phyloP scores from a whole-genome alignment of 2,888 invertebrate species.

The Zonitis immaculata region DNA sequence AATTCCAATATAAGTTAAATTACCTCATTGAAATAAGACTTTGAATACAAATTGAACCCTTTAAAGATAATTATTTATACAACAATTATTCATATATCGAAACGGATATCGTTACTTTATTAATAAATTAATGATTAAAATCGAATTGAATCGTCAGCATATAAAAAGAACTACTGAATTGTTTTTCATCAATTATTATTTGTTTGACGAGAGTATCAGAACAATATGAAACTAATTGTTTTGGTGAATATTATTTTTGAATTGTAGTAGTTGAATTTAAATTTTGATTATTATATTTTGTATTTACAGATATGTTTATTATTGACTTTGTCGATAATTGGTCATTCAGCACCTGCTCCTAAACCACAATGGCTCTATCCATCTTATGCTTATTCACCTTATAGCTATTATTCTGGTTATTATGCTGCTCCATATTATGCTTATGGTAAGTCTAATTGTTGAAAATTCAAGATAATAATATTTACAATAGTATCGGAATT shows the following conservation, averaged over 20 bases:
- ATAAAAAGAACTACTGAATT: background rate
- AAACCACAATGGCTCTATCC: background rate
- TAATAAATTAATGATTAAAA: no score
- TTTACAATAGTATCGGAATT: no score
- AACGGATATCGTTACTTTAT: background rate
- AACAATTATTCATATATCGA: background rate
- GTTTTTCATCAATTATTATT: background rate
- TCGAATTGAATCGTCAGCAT: background rate
- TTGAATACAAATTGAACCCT: background rate
- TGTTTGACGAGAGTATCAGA: no score
- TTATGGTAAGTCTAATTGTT: background rate
- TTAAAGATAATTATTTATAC: background rate
- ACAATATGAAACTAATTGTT: background rate
- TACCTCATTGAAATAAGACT: background rate
- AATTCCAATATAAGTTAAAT: background rate
- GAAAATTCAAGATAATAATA: background rate
- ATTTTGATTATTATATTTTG: no score
- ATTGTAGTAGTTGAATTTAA: background rate
- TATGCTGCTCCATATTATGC: background rate
- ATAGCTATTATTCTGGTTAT: background rate
- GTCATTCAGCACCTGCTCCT: background rate
- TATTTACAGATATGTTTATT: background rate
- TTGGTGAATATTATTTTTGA: background rate
- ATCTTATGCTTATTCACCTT: background rate
- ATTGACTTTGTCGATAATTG: background rate